Evolutionary conservation across 2,888 invertebrate species (phyloP), one percentile per base, ranked within the genome.

Genomic region (Gerosis bhagava): DNA sequence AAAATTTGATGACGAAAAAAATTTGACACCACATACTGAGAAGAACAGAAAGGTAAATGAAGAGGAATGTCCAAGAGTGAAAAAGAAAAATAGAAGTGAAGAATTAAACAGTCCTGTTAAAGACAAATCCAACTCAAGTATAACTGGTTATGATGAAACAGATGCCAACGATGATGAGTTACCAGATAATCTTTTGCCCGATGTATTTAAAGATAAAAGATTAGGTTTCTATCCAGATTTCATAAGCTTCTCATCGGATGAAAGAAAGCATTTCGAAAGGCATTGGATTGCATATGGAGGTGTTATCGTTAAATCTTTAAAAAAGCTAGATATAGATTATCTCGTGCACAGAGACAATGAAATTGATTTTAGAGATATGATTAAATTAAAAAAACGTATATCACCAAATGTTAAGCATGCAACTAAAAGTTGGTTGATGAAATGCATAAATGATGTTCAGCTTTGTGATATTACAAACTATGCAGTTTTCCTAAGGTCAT

Each of bases 211-310:
- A 57, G 60, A 73, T 49, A 77, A 78, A 64, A 67, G 61, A 35
- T 43, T 88, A 48, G 86, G 79, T 3, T 87, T 88, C 47, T 87
- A 84, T 59, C 88, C 88, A n/a, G 86, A 87, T 49, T 84, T 83
- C 35, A 73, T 86, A 49, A 80, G 79, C 53, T 77, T 87, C 53
- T 55, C 78, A 0, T 83, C 84, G 53, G 63, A 73, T 0, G 83
- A 84, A 55, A 68, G 80, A 39, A 57, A 51, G 8, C 59, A 70
- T 58, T 83, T 83, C 45, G 88, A 87, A 60, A 84, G 93, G 56
- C 92, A 93, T 73, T 93, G 94, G 83, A 83, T 93, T 37, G 93
- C 93, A 1, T 91, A 90, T 51, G 92, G 92, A 2, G 93, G 92
- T 2, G 70, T 54, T 8, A 63, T 92, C 11, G 75, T 73, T 0